Evolutionary conservation across 2,888 invertebrate genomes (phyloP), one percentile per base, ranked within the genome.

Genomic region (Neuroscelio doddi): DNA sequence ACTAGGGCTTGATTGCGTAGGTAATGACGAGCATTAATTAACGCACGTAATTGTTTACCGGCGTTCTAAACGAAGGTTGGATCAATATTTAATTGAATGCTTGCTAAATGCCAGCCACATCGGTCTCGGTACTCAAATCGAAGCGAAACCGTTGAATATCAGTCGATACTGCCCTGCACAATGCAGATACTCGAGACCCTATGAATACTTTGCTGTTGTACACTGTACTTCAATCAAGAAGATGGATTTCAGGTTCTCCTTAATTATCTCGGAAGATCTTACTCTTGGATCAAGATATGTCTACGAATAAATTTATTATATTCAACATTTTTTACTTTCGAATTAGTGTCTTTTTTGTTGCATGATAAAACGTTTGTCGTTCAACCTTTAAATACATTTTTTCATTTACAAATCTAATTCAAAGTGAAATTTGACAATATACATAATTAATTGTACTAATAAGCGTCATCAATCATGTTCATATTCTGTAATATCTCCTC

Each of bases 1-100:
- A 36, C 16, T 77, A 71, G 73, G 75, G 72, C 77, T 81, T 79
- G 78, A 81, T 80, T 80, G 76, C 74, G 72, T 73, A 78, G 77
- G 77, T 77, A 78, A 76, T 75, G 74, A 68, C 74, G 66, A 72
- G 80, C 80, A 82, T 81, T 82, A 83, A 81, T 83, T 82, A 81
- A 80, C 79, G 80, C 76, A 79, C 78, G 82, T 82, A 82, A 83
- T 83, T 82, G 80, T 83, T 82, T 82, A 78, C 80, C 77, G 74
- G 77, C 71, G 75, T 78, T 62, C 55, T 80, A 80, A 81, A 79
- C 77, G 75, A 75, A 77, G 76, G 63, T 76, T 75, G 80, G 79
- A 81, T 81, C 80, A 81, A 81, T 82, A 82, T 81, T 82, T 80
- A 80, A 82, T 82, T 81, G 82, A 81, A 82, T 79, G 76, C 78